Evolutionary conservation across 1,140 invertebrate species (phyloP).

Genomic region (Zaprionus kolodkinae): DNA sequence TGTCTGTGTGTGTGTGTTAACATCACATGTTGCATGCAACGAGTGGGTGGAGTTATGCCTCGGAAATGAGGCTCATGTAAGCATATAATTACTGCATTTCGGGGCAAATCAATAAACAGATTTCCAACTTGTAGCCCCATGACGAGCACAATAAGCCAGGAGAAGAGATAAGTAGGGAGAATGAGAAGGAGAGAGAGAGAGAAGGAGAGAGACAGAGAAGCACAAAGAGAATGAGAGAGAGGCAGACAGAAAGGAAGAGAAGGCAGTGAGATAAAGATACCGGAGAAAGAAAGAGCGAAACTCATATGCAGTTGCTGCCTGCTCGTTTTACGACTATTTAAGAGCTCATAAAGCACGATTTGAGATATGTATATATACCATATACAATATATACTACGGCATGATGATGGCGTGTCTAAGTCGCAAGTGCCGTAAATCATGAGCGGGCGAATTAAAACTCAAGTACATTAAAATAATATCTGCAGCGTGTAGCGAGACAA

Average conservation of each 20-base stretch:
- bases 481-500: constrained; percentile 34
- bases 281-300: background rate
- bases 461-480: constrained; percentile 69
- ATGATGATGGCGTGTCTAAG: constrained; percentile 45
- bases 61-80: constrained; percentile 73
- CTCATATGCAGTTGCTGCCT: background rate
- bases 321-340: constrained; percentile 33
- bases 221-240: constrained; percentile 7
- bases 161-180: background rate
- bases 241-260: constrained; percentile 6
- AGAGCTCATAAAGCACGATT: constrained; percentile 44
- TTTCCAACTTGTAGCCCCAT: constrained; percentile 12
- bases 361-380: constrained; percentile 14
- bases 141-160: constrained; percentile 29
- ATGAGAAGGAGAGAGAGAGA: background rate
- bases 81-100: constrained; percentile 76
- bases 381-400: background rate
- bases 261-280: background rate
- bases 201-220: constrained; percentile 21
- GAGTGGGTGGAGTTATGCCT: constrained; percentile 56
- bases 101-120: constrained; percentile 67
- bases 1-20: constrained; percentile 37
- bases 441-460: constrained; percentile 68
- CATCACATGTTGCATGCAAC: constrained; percentile 64
- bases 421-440: constrained; percentile 61